Evolutionary conservation across 1,140 invertebrate genomes (phyloP).

Genomic region (Drosophila sechellia): DNA sequence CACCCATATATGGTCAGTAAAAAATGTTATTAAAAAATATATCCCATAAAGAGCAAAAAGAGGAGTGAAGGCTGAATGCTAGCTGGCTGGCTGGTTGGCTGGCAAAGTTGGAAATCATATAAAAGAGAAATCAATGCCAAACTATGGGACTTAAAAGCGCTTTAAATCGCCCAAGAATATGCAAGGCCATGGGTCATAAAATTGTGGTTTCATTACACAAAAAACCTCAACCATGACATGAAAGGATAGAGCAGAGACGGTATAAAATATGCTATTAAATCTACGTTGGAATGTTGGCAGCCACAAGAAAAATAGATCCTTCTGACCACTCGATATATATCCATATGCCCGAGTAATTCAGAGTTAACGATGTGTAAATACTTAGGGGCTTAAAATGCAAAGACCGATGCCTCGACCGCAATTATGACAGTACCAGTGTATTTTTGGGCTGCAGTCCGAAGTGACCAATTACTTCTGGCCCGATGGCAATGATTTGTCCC

Average conservation of each 20-base stretch:
- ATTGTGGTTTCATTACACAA: slow-evolving; percentile 63
- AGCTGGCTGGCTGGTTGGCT: not conserved
- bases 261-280: slow-evolving; percentile 34
- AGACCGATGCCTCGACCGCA: slow-evolving; percentile 48
- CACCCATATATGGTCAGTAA: slow-evolving; percentile 45
- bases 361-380: slow-evolving; percentile 81
- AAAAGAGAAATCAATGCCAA: slow-evolving; percentile 76
- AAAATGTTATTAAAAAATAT: slow-evolving; percentile 73
- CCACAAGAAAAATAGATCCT: slow-evolving; percentile 20
- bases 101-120: slow-evolving; percentile 72
- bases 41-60: slow-evolving; percentile 50
- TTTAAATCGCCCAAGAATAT: slow-evolving; percentile 79
- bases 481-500: slow-evolving; percentile 70
- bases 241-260: slow-evolving; percentile 21
- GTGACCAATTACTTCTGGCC: slow-evolving; percentile 52
- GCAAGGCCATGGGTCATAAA: slow-evolving; percentile 75
- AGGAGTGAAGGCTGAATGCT: not conserved
- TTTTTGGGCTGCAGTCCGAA: slow-evolving; percentile 7
- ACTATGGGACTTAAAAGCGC: slow-evolving; percentile 75
- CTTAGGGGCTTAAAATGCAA: slow-evolving; percentile 68
- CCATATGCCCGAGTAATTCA: slow-evolving; percentile 59
- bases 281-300: slow-evolving; percentile 4
- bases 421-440: slow-evolving; percentile 60
- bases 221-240: slow-evolving; percentile 38
- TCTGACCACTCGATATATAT: slow-evolving; percentile 39